Base-by-base conservation (phyloP, 2,113 vertebrate species). In the Nycticorax nycticorax region DNA sequence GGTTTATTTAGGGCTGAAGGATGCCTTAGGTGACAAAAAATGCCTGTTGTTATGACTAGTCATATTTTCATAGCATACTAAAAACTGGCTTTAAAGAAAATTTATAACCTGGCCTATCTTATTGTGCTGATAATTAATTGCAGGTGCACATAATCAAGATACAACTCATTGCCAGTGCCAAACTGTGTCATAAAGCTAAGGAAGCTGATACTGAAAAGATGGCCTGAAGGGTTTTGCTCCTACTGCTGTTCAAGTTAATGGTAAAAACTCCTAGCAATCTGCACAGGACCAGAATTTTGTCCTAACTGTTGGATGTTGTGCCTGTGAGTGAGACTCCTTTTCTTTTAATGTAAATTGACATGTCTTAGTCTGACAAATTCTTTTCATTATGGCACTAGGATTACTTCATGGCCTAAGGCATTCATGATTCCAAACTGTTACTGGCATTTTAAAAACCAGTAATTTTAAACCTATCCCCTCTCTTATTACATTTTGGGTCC, bases 311-410 rank as follows among this genome's bases (percentile, higher is more conserved):
- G 21, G 27, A 69, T 59, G 26, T 24, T 89, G 33, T 64, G 84
- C 35, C 50, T 90, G 8, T 75, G 72, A 84, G n/a, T 85, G 28
- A 93, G 21, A 24, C 5, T 84, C 8, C 35, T 89, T 95, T 89
- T 52, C 45, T 85, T 94, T 88, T 88, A 93, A 95, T 77, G 66
- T 80, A 85, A 94, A 94, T 94, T 90, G 81, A 87, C 50, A 55
- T 60, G 39, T 53, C 37, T 89, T 90, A 69, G 14, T 71, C 78
- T 93, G 83, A 88, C 52, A 95, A 96, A 94, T 67, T 89, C n/a
- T 96, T 94, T 95, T 96, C 82, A 94, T 97, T 97, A 92, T 33
- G 32, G 39, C 26, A 20, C 69, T n/a, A 76, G 66, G 72, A 92
- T 95, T 90, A 67, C 62, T 86, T 74, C n/a, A 88, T 82, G 62